Evolutionary conservation across 2,888 invertebrate species (phyloP).

Genomic region (Sinopyrophorus schimmeli): DNA sequence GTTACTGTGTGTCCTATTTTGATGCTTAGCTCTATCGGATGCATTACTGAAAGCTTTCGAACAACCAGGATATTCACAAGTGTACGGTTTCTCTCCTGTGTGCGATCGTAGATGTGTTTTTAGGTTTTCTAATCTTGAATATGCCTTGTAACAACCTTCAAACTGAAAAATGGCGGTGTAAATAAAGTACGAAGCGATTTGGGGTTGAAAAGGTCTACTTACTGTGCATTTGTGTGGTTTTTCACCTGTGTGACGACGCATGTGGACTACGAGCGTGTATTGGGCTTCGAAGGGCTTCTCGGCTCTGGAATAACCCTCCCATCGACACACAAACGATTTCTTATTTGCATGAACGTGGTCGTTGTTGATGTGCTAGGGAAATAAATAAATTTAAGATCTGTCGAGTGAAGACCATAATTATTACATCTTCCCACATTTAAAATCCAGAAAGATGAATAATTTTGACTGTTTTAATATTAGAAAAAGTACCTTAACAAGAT

Average conservation of each 20-base stretch:
- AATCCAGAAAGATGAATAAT: too few relatives aligned
- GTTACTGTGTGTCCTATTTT: slow-evolving; percentile 98
- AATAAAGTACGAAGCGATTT: too few relatives aligned
- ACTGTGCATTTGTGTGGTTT: slow-evolving; percentile 99
- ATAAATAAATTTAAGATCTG: too few relatives aligned
- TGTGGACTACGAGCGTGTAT: slow-evolving; percentile 99
- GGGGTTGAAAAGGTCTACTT: too few relatives aligned
- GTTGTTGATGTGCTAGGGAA: slow-evolving; percentile 87
- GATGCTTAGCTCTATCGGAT: slow-evolving; percentile 98
- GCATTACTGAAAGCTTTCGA: slow-evolving; percentile 99
- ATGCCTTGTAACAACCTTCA: slow-evolving; percentile 95
- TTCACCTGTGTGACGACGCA: slow-evolving; percentile 97
- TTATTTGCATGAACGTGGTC: slow-evolving; percentile 97
- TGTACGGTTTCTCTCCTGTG: slow-evolving; percentile 97
- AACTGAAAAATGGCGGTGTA: too few relatives aligned
- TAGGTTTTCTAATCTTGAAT: slow-evolving; percentile 94
- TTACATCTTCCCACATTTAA: too few relatives aligned
- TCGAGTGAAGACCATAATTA: too few relatives aligned
- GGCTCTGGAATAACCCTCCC: slow-evolving; percentile 93
- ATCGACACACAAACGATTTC: slow-evolving; percentile 94
- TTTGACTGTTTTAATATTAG: background rate
- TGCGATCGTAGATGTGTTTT: slow-evolving; percentile 97
- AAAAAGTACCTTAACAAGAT: slow-evolving; percentile 74
- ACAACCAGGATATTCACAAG: slow-evolving; percentile 97
- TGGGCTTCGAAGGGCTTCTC: slow-evolving; percentile 99